Conservation (phyloP, 2,888 invertebrate species). For the Drosophila nigritarsus region DNA sequence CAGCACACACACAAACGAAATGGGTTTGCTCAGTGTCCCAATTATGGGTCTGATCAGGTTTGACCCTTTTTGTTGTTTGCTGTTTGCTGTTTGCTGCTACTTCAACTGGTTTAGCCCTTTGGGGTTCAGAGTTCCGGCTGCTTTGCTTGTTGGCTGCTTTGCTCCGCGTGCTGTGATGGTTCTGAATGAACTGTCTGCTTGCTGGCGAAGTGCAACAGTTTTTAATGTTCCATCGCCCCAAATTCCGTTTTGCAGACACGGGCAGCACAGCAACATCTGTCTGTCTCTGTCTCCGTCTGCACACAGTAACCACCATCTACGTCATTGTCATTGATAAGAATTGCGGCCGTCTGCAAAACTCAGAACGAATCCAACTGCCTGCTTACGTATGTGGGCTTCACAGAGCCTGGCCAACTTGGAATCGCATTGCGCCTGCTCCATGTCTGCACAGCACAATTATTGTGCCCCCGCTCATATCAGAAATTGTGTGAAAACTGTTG, state of each 20-base stretch:
- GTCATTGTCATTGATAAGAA: slow-evolving; percentile 78
- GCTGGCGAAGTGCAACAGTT: slow-evolving; percentile 81
- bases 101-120: slow-evolving; percentile 1
- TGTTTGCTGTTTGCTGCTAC: slow-evolving; percentile 17
- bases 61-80: slow-evolving; percentile 32
- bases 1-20: slow-evolving; percentile 17
- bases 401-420: slow-evolving; percentile 25
- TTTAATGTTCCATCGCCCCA: slow-evolving; percentile 81
- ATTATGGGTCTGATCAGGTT: slow-evolving; percentile 34
- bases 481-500: slow-evolving; percentile 6
- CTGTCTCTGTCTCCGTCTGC: slow-evolving; percentile 39
- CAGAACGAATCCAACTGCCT: slow-evolving; percentile 19
- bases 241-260: slow-evolving; percentile 71
- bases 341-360: slow-evolving; percentile 51
- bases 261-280: slow-evolving; percentile 31
- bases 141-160: slow-evolving; percentile 27
- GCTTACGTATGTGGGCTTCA: slow-evolving; percentile 70
- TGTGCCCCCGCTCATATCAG: not conserved
- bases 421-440: slow-evolving; percentile 60
- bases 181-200: slow-evolving; percentile 83
- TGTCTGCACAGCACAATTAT: slow-evolving; percentile 51
- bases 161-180: slow-evolving; percentile 77
- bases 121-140: slow-evolving; percentile 12
- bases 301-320: slow-evolving; percentile 59
- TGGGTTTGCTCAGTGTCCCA: slow-evolving; percentile 38